Base-by-base conservation (phyloP, 1,140 invertebrate species). In the Samia ricini region DNA sequence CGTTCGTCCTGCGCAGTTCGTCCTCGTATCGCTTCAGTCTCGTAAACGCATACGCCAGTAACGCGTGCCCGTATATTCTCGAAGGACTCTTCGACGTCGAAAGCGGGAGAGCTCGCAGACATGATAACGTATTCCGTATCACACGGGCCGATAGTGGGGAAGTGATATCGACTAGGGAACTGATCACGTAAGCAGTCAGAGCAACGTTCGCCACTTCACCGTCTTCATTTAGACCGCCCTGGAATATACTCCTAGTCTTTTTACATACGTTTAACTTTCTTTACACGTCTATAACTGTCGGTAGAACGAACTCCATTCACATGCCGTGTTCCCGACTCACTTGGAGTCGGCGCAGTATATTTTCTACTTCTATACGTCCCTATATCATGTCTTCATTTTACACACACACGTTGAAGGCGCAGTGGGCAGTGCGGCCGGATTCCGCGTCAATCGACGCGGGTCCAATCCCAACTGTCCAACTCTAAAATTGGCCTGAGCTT, bases 131-230 rank as follows among this genome's bases (percentile, higher is more conserved):
- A 71, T 93, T 92, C 0, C 85, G 80, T 8, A 92, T 80, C 4
- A 91, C 69, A 10, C 88, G 76, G 1, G 85, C 69, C 2, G 88
- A 76, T 15, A 93, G 69, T 4, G 69, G 15, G 68, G 79, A 29
- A 76, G 85, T 1, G 20, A 93, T 93, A 69, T 95, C 94, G 2
- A 95, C 67, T 2, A 95, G 88, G 0, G 94, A 91, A 2, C 94
- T 91, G 4, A 94, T 69, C 33, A 95, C 93, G 76, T 95, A 95
- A 0, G 94, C 94, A 0, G 94, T 95, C 8, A 95, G 81, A 0
- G 92, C 92, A 0, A 92, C 85, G 26, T 88, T 92, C 1, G 92
- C 91, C 23, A 86, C 85, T 51, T 94, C 93, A 0, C 94, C 93
- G 4, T 92, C 86, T 66, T 85, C 84, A 81, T 93, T 91, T 1